Evolutionary conservation across 2,888 invertebrate species (phyloP), one percentile per base, ranked within the genome.

Genomic region (Thalpophila matura): DNA sequence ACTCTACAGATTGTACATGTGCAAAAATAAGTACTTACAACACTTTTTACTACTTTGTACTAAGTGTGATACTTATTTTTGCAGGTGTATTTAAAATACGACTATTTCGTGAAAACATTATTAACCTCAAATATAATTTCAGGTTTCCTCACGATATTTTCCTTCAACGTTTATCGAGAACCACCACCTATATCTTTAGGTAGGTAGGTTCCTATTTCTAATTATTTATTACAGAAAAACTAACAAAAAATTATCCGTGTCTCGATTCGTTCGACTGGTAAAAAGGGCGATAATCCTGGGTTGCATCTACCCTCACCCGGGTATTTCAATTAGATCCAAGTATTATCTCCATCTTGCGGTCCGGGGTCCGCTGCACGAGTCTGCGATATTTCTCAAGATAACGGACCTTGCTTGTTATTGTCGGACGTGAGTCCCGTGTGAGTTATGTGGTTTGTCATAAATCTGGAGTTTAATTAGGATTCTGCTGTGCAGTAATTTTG

Each of bases 311-410:
- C 75, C 77, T 74, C 63, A 53, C 47, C 49, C 37, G 67, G 67
- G 71, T 80, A 80, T 89, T 89, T 89, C 88, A 89, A 89, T 89
- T 89, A 88, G 82, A 86, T 82, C 76, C 74, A 69, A n/a, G 74
- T 57, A 79, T 81, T 86, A 87, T 89, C 87, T 87, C 47, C 67
- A 86, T 86, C 88, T 81, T 70, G 55, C 71, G 61, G 75, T 65
- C 67, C 63, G 72, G 64, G 76, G 74, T 57, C 60, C 54, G 42
- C 24, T 45, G 67, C 74, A 74, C 79, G 81, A 83, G 86, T 84
- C 86, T 86, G 86, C 82, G 87, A 88, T 89, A 81, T 82, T 79
- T 82, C 85, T 65, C 38, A 72, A 75, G 88, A 88, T 88, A 87
- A 81, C 50, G 49, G 42, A 71, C 74, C 65, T 54, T 38, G 40